These are phyloP conservation scores for Catamblyrhynchus diadema DNA, from an alignment of 2,797 vertebrate species.

Conservation along the genomic window DNA sequence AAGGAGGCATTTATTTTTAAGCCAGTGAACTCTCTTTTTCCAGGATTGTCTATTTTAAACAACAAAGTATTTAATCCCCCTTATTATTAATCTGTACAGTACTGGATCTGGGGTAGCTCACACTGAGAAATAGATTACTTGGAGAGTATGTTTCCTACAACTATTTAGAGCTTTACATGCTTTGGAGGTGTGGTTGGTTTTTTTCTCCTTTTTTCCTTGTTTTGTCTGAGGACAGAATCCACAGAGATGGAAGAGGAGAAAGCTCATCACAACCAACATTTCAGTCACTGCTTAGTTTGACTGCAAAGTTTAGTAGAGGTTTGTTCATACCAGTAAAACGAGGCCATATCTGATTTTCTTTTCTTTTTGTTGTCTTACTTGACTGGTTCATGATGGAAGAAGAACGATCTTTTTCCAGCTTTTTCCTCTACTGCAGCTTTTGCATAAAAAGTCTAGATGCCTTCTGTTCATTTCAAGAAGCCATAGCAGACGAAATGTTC, in stretches of 20 bases:
- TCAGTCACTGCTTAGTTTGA: neutral
- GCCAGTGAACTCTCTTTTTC: neutral
- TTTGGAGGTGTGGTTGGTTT: neutral
- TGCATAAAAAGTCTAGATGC: neutral
- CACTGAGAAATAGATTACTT: neutral
- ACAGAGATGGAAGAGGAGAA: neutral
- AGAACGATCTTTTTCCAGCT: neutral
- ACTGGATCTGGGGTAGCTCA: neutral
- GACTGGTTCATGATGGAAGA: neutral
- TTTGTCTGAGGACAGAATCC: neutral
- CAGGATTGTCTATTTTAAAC: neutral
- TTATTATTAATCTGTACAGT: neutral
- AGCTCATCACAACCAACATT: neutral
- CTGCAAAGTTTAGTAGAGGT: neutral
- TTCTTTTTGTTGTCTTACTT: neutral
- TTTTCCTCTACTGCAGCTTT: neutral
- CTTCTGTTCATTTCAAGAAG: neutral
- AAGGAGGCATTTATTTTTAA: neutral
- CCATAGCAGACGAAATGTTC: neutral
- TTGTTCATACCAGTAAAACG: neutral
- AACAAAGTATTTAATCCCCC: neutral
- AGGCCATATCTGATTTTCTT: neutral
- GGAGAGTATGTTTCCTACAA: neutral
- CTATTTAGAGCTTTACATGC: neutral
- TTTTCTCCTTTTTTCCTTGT: neutral